Base-by-base conservation (phyloP, 2,888 invertebrate genomes). In the Odontocolon sp. region DNA sequence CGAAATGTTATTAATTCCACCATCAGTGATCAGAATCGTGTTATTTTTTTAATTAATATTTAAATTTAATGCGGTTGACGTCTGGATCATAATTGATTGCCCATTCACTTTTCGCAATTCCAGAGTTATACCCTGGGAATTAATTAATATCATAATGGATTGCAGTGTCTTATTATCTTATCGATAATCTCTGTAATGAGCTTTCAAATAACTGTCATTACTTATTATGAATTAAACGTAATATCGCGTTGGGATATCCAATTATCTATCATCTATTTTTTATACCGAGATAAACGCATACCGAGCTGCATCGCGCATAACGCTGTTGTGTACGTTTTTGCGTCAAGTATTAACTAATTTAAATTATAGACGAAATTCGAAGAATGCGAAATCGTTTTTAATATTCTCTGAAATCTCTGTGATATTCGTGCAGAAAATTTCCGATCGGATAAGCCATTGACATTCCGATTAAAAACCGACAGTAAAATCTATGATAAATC, bases 211-310 rank as follows among this genome's bases (percentile, higher is more conserved):
- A 36, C 54, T 56, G 56, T 42, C 18, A 67, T 33, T 56, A 23
- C 11, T n/a, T n/a, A n/a, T n/a, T n/a, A 52, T 38, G 31, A 70
- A 70, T 70, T 40, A 61, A 70, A 42, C 14, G 61, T 2, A 50
- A 47, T 36, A 38, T 8, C 50, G 52, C 6, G 69, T 21, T 9
- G 11, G 28, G 23, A 40, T 9, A 31, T 18, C 28, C 16, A 54
- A 31, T 1, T 9, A 21, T 45, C 47, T 45, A 28, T 59, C 16
- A 36, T 67, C 47, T n/a, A 50, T 45, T 67, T 57, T 56, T 40
- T 47, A 45, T 9, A 18, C 33, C 6, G 54, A 26, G 28, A 66
- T 66, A n/a, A n/a, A n/a, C n/a, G n/a, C n/a, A n/a, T n/a, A n/a
- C n/a, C n/a, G n/a, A n/a, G n/a, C n/a, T n/a, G n/a, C n/a, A n/a